Evolutionary conservation across 2,888 invertebrate genomes (phyloP).

Genomic region (Eristalinus sepulchralis): DNA sequence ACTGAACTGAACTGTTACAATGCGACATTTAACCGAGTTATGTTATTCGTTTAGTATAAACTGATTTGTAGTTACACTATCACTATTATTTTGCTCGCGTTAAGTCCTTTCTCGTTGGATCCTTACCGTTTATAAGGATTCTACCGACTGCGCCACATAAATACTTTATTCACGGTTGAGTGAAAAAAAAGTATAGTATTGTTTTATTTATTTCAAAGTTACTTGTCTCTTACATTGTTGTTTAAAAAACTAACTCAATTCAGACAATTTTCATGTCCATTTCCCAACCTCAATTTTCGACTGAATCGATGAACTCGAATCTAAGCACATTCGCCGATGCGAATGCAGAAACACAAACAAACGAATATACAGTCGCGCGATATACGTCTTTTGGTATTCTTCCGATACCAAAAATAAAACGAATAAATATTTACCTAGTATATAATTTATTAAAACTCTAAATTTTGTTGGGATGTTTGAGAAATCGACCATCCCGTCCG

Average conservation of each 20-base stretch:
- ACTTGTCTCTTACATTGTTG: not conserved
- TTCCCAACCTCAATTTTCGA: too few relatives aligned
- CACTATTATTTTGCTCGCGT: not conserved
- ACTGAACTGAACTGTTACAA: not conserved
- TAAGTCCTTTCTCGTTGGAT: not conserved
- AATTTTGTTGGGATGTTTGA: too few relatives aligned
- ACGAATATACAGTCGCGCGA: too few relatives aligned
- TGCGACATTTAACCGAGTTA: not conserved
- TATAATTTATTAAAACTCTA: too few relatives aligned
- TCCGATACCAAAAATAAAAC: too few relatives aligned
- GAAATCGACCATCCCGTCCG: too few relatives aligned
- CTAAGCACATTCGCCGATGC: too few relatives aligned
- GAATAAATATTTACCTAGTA: too few relatives aligned
- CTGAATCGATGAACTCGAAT: too few relatives aligned
- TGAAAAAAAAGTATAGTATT: not conserved
- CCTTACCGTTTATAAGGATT: not conserved
- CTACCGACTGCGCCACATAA: not conserved
- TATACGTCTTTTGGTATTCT: too few relatives aligned
- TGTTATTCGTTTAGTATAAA: not conserved
- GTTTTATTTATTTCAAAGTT: not conserved
- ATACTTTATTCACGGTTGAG: not conserved
- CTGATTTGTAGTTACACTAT: not conserved
- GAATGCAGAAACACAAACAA: too few relatives aligned
- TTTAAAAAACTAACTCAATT: not conserved
- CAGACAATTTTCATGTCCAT: not conserved